A percentile compares a stretch with the other conserved stretches of the same genome.
Evolutionary conservation across 2,888 invertebrate species (phyloP).

Genomic region (Nudaria mundana): DNA sequence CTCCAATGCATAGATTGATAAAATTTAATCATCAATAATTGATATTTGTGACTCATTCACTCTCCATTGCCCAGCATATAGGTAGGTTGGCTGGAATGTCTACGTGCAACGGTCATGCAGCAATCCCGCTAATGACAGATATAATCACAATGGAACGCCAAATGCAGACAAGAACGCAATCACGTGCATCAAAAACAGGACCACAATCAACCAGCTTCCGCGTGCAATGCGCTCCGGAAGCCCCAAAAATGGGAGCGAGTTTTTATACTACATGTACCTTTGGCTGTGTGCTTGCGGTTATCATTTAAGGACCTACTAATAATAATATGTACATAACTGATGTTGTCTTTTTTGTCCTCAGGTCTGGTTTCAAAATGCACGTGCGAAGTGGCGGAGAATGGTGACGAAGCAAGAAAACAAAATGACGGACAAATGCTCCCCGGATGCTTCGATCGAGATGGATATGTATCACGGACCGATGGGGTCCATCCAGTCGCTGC

Average conservation of each 20-base stretch:
- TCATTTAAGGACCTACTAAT: slow-evolving; percentile 22
- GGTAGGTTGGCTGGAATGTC: slow-evolving; percentile 36
- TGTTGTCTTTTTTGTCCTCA: slow-evolving; percentile 75
- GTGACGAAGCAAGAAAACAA: slow-evolving; percentile 90
- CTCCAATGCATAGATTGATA: background rate
- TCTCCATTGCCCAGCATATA: slow-evolving; percentile 15
- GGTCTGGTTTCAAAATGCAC: slow-evolving; percentile 98
- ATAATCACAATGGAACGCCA: slow-evolving; percentile 57
- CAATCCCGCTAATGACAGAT: slow-evolving; percentile 65
- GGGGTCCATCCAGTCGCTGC: slow-evolving; percentile 84
- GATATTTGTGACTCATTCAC: background rate
- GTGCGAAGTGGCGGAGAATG: slow-evolving; percentile 96
- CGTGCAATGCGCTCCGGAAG: slow-evolving; percentile 40
- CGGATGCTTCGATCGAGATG: slow-evolving; percentile 83
- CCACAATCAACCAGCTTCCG: slow-evolving; percentile 41
- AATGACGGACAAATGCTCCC: slow-evolving; percentile 86
- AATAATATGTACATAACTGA: slow-evolving; percentile 23
- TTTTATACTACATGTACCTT: slow-evolving; percentile 25
- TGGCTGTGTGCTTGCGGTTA: slow-evolving; percentile 46
- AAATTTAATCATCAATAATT: background rate
- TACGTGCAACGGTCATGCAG: slow-evolving; percentile 43
- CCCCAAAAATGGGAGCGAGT: slow-evolving; percentile 33
- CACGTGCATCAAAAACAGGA: slow-evolving; percentile 27
- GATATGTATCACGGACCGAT: slow-evolving; percentile 84
- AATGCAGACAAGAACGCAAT: slow-evolving; percentile 50